Evolutionary conservation across 2,888 invertebrate genomes (phyloP).

Genomic region (Galerucella nymphaeae): DNA sequence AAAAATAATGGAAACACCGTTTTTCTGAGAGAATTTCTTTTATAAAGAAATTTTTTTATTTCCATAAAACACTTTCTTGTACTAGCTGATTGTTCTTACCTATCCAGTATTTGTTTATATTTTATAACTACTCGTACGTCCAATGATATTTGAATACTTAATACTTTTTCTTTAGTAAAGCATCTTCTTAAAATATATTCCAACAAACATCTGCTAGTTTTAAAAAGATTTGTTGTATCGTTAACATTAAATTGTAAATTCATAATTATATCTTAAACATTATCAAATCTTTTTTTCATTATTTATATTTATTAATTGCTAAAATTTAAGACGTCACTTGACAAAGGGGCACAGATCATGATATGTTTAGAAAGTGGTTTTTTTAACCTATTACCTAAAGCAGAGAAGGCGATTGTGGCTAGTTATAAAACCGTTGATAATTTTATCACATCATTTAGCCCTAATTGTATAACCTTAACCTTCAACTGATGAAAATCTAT

Average conservation of each 20-base stretch:
- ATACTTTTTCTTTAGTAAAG: slow-evolving; percentile 30
- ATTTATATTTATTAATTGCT: slow-evolving; percentile 63
- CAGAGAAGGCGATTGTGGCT: slow-evolving; percentile 69
- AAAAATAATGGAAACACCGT: too few relatives aligned
- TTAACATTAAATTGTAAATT: slow-evolving; percentile 61
- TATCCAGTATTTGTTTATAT: not conserved
- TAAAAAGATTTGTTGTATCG: slow-evolving; percentile 50
- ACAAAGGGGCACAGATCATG: slow-evolving; percentile 82
- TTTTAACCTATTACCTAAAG: slow-evolving; percentile 68
- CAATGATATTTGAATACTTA: slow-evolving; percentile 27
- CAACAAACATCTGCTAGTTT: slow-evolving; percentile 29
- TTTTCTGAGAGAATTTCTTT: too few relatives aligned
- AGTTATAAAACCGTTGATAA: slow-evolving; percentile 64
- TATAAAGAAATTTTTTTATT: too few relatives aligned
- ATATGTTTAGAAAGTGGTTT: slow-evolving; percentile 83
- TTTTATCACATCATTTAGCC: slow-evolving; percentile 62
- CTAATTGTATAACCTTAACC: slow-evolving; percentile 45
- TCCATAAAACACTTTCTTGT: not conserved
- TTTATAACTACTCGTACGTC: slow-evolving; percentile 6
- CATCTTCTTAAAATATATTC: slow-evolving; percentile 36
- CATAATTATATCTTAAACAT: slow-evolving; percentile 64
- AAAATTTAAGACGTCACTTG: slow-evolving; percentile 70
- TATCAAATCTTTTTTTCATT: slow-evolving; percentile 66
- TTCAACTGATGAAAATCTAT: not conserved
- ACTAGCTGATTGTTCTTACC: not conserved